Percentiles rank a stretch among this genome's conserved stretches.
Conservation (phyloP, 2,797 vertebrate genomes). For the Alfaro cultratus region DNA sequence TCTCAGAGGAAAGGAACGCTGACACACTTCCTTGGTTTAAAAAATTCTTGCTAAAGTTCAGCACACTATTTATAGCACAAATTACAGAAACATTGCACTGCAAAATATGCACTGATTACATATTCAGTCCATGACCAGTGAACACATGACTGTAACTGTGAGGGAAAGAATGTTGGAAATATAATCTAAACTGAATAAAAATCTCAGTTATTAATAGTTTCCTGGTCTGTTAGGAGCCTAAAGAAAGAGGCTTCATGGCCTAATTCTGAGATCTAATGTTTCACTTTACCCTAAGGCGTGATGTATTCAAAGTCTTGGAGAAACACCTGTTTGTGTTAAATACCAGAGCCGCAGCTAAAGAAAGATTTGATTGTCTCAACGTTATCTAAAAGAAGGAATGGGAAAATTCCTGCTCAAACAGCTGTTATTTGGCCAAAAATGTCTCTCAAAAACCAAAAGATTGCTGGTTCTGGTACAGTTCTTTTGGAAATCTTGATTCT, state of each 20-base stretch:
- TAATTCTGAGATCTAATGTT: neutral
- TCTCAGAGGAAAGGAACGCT: neutral
- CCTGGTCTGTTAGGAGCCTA: neutral
- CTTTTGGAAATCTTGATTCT: neutral
- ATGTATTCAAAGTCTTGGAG: neutral
- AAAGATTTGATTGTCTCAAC: neutral
- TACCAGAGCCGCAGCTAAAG: neutral
- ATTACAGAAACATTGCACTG: neutral
- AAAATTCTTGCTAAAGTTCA: constrained; percentile 1
- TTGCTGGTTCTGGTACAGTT: neutral
- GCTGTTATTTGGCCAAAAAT: neutral
- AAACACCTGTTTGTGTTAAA: neutral
- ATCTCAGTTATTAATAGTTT: neutral
- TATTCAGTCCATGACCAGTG: neutral
- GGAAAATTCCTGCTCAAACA: neutral
- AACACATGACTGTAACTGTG: neutral
- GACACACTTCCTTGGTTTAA: neutral
- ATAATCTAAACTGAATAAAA: neutral
- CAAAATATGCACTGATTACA: neutral
- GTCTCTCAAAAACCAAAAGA: neutral
- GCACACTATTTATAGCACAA: neutral
- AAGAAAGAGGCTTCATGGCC: neutral
- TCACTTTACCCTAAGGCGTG: neutral
- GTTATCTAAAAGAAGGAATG: neutral
- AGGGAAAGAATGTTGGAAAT: neutral